Conservation (phyloP, 2,797 vertebrate species). For the Syncerus caffer region DNA sequence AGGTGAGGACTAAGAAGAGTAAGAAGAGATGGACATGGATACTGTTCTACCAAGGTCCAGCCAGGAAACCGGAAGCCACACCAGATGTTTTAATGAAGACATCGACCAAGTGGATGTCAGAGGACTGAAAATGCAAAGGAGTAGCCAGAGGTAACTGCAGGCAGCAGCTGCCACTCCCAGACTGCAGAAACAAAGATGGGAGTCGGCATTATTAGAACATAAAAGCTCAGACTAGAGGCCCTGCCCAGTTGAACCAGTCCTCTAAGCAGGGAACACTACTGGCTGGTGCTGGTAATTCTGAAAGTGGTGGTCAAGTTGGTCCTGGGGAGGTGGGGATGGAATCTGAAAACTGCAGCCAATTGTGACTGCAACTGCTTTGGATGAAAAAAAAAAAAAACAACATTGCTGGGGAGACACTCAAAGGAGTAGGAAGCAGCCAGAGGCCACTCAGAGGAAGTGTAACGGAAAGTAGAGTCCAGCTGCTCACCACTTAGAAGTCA, state of each 20-base stretch:
- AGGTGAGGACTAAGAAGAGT: neutral
- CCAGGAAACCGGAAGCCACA: neutral
- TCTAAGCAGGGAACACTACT: rapidly evolving
- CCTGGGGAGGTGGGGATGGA: neutral
- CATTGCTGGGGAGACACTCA: neutral
- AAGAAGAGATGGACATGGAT: neutral
- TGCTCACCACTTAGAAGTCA: neutral
- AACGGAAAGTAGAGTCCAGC: neutral
- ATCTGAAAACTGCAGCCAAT: neutral
- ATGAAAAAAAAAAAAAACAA: neutral
- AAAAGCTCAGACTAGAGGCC: neutral
- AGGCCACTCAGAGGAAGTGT: neutral
- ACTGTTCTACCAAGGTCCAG: neutral
- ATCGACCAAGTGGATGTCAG: neutral
- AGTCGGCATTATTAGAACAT: neutral
- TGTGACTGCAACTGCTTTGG: neutral
- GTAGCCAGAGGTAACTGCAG: neutral
- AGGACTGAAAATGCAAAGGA: neutral
- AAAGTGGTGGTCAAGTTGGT: neutral
- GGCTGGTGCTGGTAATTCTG: neutral
- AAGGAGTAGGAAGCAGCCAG: neutral
- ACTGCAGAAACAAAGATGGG: neutral
- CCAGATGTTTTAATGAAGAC: neutral
- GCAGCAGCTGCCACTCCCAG: neutral
- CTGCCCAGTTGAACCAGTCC: neutral